Conservation (phyloP, 2,888 invertebrate species). For the Chymomyza fuscimana region DNA sequence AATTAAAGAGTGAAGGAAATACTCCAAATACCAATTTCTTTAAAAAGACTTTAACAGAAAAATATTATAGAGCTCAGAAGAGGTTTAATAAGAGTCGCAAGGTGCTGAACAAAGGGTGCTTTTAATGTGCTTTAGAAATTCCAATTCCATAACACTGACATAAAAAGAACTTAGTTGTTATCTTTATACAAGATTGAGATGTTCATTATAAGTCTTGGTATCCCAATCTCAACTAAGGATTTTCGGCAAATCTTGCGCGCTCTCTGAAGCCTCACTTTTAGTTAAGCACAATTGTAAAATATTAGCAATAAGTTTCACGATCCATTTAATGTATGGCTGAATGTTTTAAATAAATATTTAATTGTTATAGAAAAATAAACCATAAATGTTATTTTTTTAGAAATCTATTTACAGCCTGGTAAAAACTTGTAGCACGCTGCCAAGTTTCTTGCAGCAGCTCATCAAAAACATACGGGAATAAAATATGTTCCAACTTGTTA, state of each 20-base stretch:
- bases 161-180: background rate
- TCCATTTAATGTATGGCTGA: constrained; percentile 53
- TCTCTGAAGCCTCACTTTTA: constrained; percentile 8
- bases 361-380: constrained; percentile 56
- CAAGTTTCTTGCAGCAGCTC: constrained; percentile 12
- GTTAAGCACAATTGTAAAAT: constrained; percentile 55
- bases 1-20: no score
- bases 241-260: background rate
- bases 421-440: constrained; percentile 9
- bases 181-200: background rate
- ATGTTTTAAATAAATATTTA: constrained; percentile 71
- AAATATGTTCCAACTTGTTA: constrained; percentile 79
- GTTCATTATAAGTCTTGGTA: background rate
- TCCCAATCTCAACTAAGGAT: background rate
- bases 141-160: no score
- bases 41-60: no score
- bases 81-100: no score
- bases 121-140: no score
- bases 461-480: constrained; percentile 56
- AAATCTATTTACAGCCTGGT: constrained; percentile 23
- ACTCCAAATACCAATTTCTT: no score
- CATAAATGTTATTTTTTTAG: background rate
- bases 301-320: constrained; percentile 59
- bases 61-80: no score
- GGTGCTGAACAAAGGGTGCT: no score